Evolutionary conservation across 1,140 invertebrate species (phyloP).

Genomic region (Patella vulgata): DNA sequence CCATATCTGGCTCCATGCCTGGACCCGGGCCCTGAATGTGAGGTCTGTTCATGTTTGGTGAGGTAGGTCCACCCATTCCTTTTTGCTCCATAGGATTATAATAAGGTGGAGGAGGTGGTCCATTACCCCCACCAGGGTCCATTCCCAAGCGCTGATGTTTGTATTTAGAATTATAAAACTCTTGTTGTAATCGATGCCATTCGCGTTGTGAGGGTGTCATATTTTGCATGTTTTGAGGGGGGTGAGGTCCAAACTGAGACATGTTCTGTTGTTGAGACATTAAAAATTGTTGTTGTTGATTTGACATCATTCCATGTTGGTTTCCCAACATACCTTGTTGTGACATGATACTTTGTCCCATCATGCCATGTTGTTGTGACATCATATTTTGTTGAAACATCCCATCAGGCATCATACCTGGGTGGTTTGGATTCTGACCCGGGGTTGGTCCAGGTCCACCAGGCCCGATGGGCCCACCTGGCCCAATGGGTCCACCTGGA

Average conservation of each 20-base stretch:
- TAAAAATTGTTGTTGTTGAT: constrained; percentile 46
- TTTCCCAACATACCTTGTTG: constrained; percentile 59
- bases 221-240: constrained; percentile 47
- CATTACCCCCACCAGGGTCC: constrained; percentile 28
- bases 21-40: constrained; percentile 15
- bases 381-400: constrained; percentile 60
- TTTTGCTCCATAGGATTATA: constrained; percentile 59
- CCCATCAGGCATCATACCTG: constrained; percentile 49
- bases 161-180: constrained; percentile 62
- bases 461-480: constrained; percentile 14
- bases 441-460: constrained; percentile 20
- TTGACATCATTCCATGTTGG: constrained; percentile 40
- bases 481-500: constrained; percentile 2
- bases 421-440: constrained; percentile 24
- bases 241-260: constrained; percentile 30
- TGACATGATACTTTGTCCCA: constrained; percentile 55
- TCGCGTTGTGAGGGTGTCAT: constrained; percentile 64
- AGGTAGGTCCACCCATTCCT: constrained; percentile 45
- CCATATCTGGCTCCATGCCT: constrained; percentile 35
- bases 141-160: constrained; percentile 59
- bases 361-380: constrained; percentile 47
- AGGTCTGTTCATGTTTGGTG: constrained; percentile 54
- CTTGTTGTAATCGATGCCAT: constrained; percentile 86
- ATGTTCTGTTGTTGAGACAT: constrained; percentile 49
- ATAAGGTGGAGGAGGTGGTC: constrained; percentile 56